phyloP scores from a whole-genome alignment of 2,888 invertebrate species.

The Hyposoter dolosus region DNA sequence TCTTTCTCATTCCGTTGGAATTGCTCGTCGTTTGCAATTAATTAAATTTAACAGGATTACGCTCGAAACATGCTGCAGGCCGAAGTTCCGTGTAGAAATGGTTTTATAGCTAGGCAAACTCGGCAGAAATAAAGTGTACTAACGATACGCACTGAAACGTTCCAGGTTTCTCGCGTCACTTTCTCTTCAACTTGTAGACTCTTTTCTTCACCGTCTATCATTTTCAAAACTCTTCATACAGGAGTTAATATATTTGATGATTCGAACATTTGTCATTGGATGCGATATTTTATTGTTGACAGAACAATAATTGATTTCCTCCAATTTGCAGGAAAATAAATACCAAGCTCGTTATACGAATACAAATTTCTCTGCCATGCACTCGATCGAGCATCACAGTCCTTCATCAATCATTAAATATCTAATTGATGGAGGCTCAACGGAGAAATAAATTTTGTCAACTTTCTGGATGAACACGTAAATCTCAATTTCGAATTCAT shows the following conservation, averaged over 20 bases:
- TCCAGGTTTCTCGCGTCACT: conserved; percentile 50
- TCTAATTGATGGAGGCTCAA: neutral
- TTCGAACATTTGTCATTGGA: neutral
- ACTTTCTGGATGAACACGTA: neutral
- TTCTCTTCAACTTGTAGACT: conserved; percentile 23
- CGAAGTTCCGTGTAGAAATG: conserved; percentile 44
- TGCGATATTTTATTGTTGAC: neutral
- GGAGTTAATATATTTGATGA: neutral
- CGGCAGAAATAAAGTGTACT: conserved; percentile 3
- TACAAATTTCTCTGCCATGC: neutral
- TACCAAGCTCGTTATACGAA: neutral
- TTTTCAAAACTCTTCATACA: conserved; percentile 29
- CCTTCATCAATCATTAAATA: neutral
- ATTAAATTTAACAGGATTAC: conserved; percentile 42
- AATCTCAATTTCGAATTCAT: conserved; percentile 24
- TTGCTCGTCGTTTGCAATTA: conserved; percentile 19
- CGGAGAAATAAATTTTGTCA: conserved; percentile 18
- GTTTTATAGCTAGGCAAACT: conserved; percentile 25
- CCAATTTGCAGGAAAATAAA: too few species aligned
- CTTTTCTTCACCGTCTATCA: conserved; percentile 23
- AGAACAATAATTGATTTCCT: too few species aligned
- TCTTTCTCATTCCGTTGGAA: neutral
- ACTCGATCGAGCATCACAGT: neutral
- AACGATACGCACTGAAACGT: conserved; percentile 45
- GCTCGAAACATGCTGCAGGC: conserved; percentile 44